Evolutionary conservation across 2,797 vertebrate species (phyloP).

Genomic region (Pterois miles): DNA sequence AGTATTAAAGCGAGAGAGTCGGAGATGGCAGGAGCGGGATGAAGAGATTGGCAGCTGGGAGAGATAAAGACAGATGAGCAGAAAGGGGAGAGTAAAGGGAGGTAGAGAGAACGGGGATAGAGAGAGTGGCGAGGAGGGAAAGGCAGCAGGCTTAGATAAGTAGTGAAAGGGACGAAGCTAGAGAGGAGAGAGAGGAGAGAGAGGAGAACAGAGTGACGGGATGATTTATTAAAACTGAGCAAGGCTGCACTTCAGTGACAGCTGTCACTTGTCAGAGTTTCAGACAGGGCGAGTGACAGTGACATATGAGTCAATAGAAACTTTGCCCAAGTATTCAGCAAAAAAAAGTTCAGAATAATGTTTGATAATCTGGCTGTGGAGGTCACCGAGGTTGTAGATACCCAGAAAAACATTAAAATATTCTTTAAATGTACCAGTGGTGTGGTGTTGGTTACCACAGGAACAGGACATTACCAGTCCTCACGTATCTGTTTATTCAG

Average conservation of each 20-base stretch:
- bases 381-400: constrained; percentile 2
- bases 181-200: constrained; percentile 15
- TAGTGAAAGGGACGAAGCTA: constrained; percentile 39
- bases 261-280: constrained; percentile 63
- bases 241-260: constrained; percentile 50
- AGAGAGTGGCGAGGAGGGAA: constrained; percentile 28
- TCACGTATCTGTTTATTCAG: not conserved
- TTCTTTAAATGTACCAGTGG: not conserved
- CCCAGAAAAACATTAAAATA: not conserved
- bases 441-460: not conserved
- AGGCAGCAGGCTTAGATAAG: constrained; percentile 58
- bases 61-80: constrained; percentile 59
- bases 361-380: not conserved
- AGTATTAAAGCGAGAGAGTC: constrained; percentile 34
- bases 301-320: constrained; percentile 41
- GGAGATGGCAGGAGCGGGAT: constrained; percentile 43
- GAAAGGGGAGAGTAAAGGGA: constrained; percentile 35
- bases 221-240: constrained; percentile 69
- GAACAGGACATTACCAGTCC: not conserved
- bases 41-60: constrained; percentile 61
- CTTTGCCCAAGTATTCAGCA: constrained; percentile 9
- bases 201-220: constrained; percentile 29
- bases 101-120: constrained; percentile 45
- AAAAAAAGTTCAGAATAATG: constrained; percentile 28
- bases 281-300: constrained; percentile 39